Conservation (phyloP, 2,797 vertebrate genomes). For the Amblyopsis hoosieri region DNA sequence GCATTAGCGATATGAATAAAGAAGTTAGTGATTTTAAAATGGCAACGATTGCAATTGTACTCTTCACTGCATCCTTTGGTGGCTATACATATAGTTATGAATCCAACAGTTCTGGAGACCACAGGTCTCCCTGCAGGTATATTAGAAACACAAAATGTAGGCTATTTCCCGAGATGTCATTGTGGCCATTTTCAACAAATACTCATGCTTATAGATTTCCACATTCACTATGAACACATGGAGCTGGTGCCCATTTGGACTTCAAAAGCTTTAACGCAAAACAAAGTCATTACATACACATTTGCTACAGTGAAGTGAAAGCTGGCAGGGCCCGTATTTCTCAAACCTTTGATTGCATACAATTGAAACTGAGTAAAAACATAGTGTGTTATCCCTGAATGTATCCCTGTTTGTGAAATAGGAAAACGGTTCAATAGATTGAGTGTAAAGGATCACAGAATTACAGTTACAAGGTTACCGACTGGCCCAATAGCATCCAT, state of each 20-base stretch:
- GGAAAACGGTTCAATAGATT: not conserved
- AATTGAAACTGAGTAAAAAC: slow-evolving; percentile 35
- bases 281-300: slow-evolving; percentile 13
- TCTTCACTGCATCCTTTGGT: slow-evolving; percentile 20
- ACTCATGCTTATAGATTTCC: not conserved
- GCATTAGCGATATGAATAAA: slow-evolving; percentile 22
- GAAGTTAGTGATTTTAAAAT: slow-evolving; percentile 11
- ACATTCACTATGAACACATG: not conserved
- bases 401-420: slow-evolving; percentile 13
- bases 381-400: slow-evolving; percentile 48
- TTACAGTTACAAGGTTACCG: too few species aligned
- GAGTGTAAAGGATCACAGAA: not conserved
- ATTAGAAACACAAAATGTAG: not conserved
- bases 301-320: slow-evolving; percentile 40
- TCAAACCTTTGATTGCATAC: slow-evolving; percentile 56
- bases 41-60: slow-evolving; percentile 32
- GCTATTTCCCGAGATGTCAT: slow-evolving; percentile 5
- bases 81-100: slow-evolving; percentile 6
- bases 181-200: slow-evolving; percentile 2
- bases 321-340: slow-evolving; percentile 29
- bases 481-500: not conserved
- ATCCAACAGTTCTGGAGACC: not conserved
- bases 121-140: not conserved
- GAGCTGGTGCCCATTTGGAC: slow-evolving; percentile 14
- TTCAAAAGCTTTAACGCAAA: slow-evolving; percentile 10